Conservation (phyloP, 2,888 invertebrate genomes). For the Melinopterus prodromus region DNA sequence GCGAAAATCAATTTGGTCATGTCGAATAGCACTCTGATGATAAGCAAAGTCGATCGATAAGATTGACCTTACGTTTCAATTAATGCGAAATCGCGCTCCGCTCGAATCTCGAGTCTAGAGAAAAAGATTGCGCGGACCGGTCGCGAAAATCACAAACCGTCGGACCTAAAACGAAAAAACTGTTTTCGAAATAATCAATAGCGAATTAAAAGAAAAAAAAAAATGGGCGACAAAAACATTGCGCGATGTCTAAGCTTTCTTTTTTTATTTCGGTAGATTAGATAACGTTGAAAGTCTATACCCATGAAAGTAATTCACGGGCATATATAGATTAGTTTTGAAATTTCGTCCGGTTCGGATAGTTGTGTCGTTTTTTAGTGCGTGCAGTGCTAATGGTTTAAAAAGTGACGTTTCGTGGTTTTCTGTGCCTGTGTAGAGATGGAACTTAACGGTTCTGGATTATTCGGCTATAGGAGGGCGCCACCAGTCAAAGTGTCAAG, state of each 20-base stretch:
- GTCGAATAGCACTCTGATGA: background rate
- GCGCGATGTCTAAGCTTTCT: background rate
- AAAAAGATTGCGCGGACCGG: background rate
- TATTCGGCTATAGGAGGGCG: background rate
- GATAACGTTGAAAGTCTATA: background rate
- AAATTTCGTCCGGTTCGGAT: background rate
- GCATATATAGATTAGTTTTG: background rate
- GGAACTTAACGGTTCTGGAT: background rate
- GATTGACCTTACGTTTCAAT: background rate
- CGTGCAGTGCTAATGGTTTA: background rate
- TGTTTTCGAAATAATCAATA: background rate
- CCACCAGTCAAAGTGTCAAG: background rate
- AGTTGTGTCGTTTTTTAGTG: background rate
- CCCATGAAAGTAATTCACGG: background rate
- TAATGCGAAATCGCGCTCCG: background rate
- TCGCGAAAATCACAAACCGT: background rate
- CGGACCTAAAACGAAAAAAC: background rate
- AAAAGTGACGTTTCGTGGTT: conserved; percentile 4
- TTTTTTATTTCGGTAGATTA: background rate
- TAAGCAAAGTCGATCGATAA: background rate
- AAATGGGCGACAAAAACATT: background rate
- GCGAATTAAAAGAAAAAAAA: background rate
- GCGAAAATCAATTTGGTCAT: background rate
- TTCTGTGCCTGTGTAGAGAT: background rate
- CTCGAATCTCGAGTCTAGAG: background rate